Base-by-base conservation (phyloP, 2,888 invertebrate species). In the Augochlorella aurata region DNA sequence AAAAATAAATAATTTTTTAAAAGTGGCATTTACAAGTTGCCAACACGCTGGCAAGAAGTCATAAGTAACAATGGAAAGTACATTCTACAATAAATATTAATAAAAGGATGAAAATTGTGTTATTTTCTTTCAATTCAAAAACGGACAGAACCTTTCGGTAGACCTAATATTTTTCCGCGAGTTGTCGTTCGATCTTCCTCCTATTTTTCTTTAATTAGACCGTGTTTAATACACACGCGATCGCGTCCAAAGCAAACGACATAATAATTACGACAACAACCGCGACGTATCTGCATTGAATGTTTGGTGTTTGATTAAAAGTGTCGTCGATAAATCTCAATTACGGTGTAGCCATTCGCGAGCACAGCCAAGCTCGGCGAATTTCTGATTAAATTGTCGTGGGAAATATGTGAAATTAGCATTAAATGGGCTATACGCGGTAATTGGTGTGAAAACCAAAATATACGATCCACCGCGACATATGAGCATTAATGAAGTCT, bases 381-480 rank as follows among this genome's bases (percentile, higher is more conserved):
- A 82, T 86, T 84, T 82, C 82, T 80, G 86, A 86, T 87, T 83
- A 85, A 85, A 87, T 85, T 79, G 77, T 77, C 77, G 80, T 76
- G 82, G 80, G 83, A 87, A 83, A 85, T 83, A 81, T 84, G 70
- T 73, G 72, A 84, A 85, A 88, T 88, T 88, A 88, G 81, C 81
- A 82, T 84, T 85, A 83, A 88, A 87, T 82, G 80, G 74, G 71
- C 77, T 80, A 82, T 68, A 72, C 50, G 70, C 66, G 65, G 75
- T 85, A 87, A 87, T 85, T 87, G 88, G 85, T 82, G 80, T 63
- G 84, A 81, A 84, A 87, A 85, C 84, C 88, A 84, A 88, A 87
- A 85, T 84, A 80, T 85, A 83, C 79, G 79, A 77, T 66, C 82
- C 68, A 52, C 72, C 74, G 47, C 75, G 63, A 70, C 76, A 65